phyloP scores from a whole-genome alignment of 2,888 invertebrate genomes.

The Drosophila diplacantha region DNA sequence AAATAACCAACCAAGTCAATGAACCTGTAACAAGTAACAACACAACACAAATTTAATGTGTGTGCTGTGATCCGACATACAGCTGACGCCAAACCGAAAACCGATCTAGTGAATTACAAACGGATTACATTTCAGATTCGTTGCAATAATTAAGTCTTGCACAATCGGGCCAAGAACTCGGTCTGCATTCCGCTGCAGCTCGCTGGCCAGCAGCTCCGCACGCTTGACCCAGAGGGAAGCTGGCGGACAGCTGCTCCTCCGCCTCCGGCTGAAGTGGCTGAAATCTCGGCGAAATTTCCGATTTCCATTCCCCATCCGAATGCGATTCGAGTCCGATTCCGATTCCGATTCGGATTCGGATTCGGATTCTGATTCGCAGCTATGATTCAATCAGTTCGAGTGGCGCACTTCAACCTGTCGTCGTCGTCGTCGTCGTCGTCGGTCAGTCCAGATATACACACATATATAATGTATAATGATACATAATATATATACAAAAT shows the following conservation, averaged over 20 bases:
- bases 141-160: not conserved
- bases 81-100: not conserved
- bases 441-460: slow-evolving; percentile 13
- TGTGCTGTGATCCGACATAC: not conserved
- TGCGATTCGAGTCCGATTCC: slow-evolving; percentile 3
- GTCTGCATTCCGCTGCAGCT: slow-evolving; percentile 18
- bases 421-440: not conserved
- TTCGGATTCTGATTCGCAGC: not conserved
- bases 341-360: not conserved
- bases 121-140: slow-evolving; percentile 3
- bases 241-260: slow-evolving; percentile 1
- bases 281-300: slow-evolving; percentile 24
- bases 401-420: slow-evolving; percentile 32
- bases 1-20: too few relatives aligned
- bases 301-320: slow-evolving; percentile 5
- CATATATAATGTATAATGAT: not conserved
- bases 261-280: slow-evolving; percentile 8
- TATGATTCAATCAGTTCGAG: slow-evolving; percentile 37
- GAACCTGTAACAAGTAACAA: too few relatives aligned
- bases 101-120: not conserved
- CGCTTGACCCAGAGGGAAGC: slow-evolving; percentile 2
- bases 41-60: too few relatives aligned
- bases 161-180: slow-evolving; percentile 9
- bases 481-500: not conserved
- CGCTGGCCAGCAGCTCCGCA: not conserved